Evolutionary conservation across 2,888 invertebrate species (phyloP), one percentile per base, ranked within the genome.

Genomic region (Saturnia pavonia): DNA sequence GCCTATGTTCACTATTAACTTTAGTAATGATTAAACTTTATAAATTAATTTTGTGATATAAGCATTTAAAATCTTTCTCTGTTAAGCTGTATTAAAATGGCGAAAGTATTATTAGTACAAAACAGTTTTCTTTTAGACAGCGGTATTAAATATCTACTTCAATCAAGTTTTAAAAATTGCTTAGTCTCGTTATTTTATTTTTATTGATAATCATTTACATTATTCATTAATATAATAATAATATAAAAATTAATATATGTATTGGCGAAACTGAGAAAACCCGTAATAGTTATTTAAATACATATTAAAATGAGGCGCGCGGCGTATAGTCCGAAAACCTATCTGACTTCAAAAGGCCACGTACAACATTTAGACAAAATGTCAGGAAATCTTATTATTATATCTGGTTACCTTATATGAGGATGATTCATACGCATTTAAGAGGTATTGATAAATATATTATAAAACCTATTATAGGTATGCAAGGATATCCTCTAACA

Each of bases 401-500:
- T n/a, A n/a, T n/a, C n/a, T n/a, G n/a, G n/a, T n/a, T n/a, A n/a
- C n/a, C n/a, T n/a, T n/a, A n/a, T n/a, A n/a, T n/a, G 6, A 34
- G 34, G 34, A 2, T 34, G 34, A 22, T n/a, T 22, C 11, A 22
- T 12, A 9, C 14, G 27, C 14, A 27, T 27, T 1, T 4, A 14
- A 60, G n/a, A 34, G 34, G 34, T 34, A 34, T 34, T 34, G 34
- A 4, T 60, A 27, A 27, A 25, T 14, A 27, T 3, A 25, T 60
- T 60, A 60, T 27, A 60, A 60, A 25, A 25, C 1, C 14, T 27
- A 27, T 27, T 71, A 68, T 77, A 92, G 92, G 92, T 43, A 92
- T 92, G 92, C 92, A 92, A 79, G 92, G 92, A 22, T 90, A 87
- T 76, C 92, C 92, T n/a, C 73, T 93, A 66, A 83, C 87, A 69